phyloP scores from a whole-genome alignment of 2,113 vertebrate genomes.

The Felis catus region DNA sequence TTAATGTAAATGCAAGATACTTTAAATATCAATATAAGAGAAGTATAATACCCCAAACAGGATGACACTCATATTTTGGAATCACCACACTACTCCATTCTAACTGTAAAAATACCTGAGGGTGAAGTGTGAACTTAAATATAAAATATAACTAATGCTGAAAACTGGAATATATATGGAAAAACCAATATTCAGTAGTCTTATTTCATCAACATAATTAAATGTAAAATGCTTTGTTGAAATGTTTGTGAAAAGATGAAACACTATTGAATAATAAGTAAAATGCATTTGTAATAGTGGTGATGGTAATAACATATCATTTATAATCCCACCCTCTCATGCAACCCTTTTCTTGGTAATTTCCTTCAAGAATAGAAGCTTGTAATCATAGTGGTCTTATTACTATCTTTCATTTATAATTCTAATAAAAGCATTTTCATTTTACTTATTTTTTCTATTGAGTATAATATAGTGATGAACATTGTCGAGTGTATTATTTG shows the following conservation, averaged over 20 bases:
- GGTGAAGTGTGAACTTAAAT: neutral
- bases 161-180: neutral
- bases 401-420: constrained; percentile 2
- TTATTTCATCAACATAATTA: neutral
- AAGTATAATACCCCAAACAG: neutral
- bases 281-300: neutral
- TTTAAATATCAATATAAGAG: neutral
- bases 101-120: neutral
- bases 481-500: neutral
- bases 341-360: neutral
- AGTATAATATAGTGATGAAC: neutral
- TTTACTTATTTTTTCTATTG: neutral
- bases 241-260: neutral
- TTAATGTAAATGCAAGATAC: neutral
- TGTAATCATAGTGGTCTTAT: neutral
- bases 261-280: neutral
- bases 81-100: neutral
- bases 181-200: neutral
- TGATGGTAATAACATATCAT: neutral
- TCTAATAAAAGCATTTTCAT: neutral
- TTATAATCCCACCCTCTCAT: neutral
- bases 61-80: neutral
- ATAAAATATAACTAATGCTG: neutral
- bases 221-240: neutral
- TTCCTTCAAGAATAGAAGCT: constrained; percentile 22